phyloP scores from a whole-genome alignment of 2,888 invertebrate species.

The Parnassius mnemosyne region DNA sequence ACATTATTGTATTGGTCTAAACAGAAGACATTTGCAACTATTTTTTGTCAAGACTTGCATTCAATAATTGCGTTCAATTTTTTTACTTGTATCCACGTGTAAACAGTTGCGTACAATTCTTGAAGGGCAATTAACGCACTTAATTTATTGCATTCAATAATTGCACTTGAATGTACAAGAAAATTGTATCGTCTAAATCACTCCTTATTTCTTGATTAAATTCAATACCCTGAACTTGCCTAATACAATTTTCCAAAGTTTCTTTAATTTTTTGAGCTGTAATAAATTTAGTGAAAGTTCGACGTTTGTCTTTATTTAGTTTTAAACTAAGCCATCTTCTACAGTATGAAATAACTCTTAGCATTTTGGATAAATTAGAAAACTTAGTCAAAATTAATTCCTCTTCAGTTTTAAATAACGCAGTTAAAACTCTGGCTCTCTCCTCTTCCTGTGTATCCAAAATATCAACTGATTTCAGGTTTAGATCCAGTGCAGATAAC shows the following conservation, averaged over 20 bases:
- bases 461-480: background rate
- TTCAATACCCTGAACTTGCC: background rate
- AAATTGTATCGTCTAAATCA: too few relatives aligned
- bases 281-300: constrained; percentile 1
- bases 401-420: background rate
- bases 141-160: too few relatives aligned
- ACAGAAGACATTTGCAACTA: too few relatives aligned
- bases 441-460: constrained; percentile 1
- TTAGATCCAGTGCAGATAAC: constrained; percentile 22
- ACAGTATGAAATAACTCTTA: constrained; percentile 14
- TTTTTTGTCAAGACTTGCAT: too few relatives aligned
- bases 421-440: background rate
- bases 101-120: too few relatives aligned
- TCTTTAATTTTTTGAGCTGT: background rate
- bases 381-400: too few relatives aligned
- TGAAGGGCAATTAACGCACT: too few relatives aligned
- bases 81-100: too few relatives aligned
- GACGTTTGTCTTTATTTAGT: constrained; percentile 8
- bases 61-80: too few relatives aligned
- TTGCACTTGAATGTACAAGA: too few relatives aligned
- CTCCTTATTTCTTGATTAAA: background rate
- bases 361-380: constrained; percentile 11
- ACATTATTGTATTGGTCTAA: too few relatives aligned
- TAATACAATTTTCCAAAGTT: background rate
- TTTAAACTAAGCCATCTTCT: constrained; percentile 14